phyloP scores from a whole-genome alignment of 2,113 vertebrate genomes.

The Bos indicus region DNA sequence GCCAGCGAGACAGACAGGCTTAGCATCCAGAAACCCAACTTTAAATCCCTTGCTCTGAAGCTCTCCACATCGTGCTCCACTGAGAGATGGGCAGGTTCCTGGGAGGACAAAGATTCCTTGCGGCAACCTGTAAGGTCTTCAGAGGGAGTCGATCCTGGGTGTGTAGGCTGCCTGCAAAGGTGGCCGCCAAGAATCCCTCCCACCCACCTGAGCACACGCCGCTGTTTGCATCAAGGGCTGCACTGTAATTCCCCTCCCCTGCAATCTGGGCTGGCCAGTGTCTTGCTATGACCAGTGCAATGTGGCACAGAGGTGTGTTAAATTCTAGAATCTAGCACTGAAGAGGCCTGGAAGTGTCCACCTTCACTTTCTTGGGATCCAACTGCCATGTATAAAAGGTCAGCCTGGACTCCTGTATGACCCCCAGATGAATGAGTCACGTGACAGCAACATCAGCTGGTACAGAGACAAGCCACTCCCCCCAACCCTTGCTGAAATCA shows the following conservation, averaged over 20 bases:
- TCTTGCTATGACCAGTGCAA: not conserved
- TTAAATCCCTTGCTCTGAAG: not conserved
- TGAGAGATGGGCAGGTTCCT: not conserved
- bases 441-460: not conserved
- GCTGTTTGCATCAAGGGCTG: not conserved
- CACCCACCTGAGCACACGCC: not conserved
- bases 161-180: not conserved
- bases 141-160: not conserved
- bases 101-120: fast-evolving
- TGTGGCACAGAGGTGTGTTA: not conserved
- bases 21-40: not conserved
- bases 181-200: not conserved
- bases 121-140: not conserved
- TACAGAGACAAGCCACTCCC: not conserved
- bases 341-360: not conserved
- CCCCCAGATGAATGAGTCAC: not conserved
- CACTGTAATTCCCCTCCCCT: not conserved
- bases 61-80: not conserved
- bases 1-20: not conserved
- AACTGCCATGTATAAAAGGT: not conserved
- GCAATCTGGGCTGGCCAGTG: not conserved
- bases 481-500: not conserved
- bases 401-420: not conserved
- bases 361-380: not conserved
- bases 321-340: not conserved